Conservation (phyloP, 37 sponge, comb jelly and placozoan genomes). For the Spongilla lacustris region DNA sequence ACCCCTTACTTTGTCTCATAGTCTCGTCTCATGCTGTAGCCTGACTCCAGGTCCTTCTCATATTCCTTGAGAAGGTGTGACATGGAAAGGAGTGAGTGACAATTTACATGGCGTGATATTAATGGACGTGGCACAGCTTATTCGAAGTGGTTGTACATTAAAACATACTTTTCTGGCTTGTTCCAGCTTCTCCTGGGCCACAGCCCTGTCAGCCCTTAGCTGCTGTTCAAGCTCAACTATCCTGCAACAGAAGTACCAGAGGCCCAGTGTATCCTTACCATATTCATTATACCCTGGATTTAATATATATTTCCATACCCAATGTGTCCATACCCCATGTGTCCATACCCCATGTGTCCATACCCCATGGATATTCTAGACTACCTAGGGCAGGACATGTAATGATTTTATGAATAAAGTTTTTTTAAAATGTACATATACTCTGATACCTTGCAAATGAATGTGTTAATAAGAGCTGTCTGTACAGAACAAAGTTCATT, state of each 20-base stretch:
- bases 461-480: no score
- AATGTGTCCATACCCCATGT: no score
- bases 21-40: background rate
- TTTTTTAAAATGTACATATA: no score
- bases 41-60: no score
- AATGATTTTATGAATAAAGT: no score
- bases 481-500: no score
- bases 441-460: no score
- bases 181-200: slow-evolving; percentile 57
- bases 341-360: no score
- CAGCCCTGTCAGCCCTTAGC: slow-evolving; percentile 18
- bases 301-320: no score
- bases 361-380: background rate
- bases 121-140: background rate
- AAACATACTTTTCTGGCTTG: slow-evolving; percentile 60
- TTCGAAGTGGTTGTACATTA: no score
- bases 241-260: slow-evolving; percentile 18
- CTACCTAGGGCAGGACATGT: background rate
- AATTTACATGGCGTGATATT: background rate
- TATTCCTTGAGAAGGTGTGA: background rate
- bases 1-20: slow-evolving; percentile 22
- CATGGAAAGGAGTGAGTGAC: background rate
- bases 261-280: no score
- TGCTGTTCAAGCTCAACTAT: slow-evolving; percentile 67
- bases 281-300: no score